Evolutionary conservation across 2,888 invertebrate genomes (phyloP), one percentile per base, ranked within the genome.

Genomic region (Tetragnatha montana): DNA sequence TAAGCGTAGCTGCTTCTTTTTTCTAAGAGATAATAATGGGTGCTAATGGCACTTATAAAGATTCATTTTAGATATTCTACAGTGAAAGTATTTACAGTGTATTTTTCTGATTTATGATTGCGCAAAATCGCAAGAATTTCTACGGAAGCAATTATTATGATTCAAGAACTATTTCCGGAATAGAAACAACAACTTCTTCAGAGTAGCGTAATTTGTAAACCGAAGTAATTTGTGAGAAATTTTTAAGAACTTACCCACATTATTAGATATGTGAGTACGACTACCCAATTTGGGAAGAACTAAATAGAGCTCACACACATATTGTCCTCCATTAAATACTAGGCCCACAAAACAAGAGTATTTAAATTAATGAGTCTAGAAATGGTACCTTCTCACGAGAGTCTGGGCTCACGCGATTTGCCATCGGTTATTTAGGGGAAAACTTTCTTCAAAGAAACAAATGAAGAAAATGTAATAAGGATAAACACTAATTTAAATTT

Each of bases 321-420:
- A 60, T 60, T 60, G 60, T 60, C 60, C 60, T 17, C 60, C 60
- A 60, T 60, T 78, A 78, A 78, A 22, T 22, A 78, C 8, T 22
- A 60, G 60, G 78, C 22, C 51, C 17, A 21, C 51, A 78, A 60
- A 78, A 78, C 78, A 68, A 78, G 17, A 22, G 78, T 78, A 78
- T 78, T 78, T 60, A 68, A 78, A 78, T 78, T 78, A 22, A 68
- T 78, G 22, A 78, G 60, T 22, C 60, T 51, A 68, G 78, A 78
- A 78, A 78, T 60, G 22, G 60, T 21, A 35, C 60, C 76, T 78
- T 47, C 60, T 21, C 78, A 78, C 60, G 60, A 78, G 60, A 68
- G 3, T 78, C 17, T 78, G 17, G 21, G 60, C 22, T 22, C 78
- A 78, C 78, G 60, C 60, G 22, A 78, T 60, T 78, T 78, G 21